Conservation (phyloP, 2,888 invertebrate species). For the Matsumyia berberina region DNA sequence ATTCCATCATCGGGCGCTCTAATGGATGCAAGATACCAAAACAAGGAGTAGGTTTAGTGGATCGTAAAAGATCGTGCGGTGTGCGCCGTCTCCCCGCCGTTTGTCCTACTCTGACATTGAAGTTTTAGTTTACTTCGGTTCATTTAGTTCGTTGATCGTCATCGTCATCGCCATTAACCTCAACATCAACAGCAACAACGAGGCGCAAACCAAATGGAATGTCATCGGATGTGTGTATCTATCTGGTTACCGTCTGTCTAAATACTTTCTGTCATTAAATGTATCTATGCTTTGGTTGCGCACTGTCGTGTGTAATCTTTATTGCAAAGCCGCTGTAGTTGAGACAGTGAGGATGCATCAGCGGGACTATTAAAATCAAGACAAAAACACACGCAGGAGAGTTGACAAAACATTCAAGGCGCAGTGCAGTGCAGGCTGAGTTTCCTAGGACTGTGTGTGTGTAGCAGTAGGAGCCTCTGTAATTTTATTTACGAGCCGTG, state of each 20-base stretch:
- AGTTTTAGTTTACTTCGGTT: constrained; percentile 15
- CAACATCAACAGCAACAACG: not conserved
- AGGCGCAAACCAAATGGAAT: constrained; percentile 10
- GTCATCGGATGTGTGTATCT: constrained; percentile 21
- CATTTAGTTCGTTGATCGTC: constrained; percentile 9
- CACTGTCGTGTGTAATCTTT: constrained; percentile 24
- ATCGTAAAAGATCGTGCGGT: constrained; percentile 47
- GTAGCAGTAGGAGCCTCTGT: constrained; percentile 1
- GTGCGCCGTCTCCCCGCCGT: not conserved
- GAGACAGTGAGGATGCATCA: constrained; percentile 1
- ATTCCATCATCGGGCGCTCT: constrained; percentile 52
- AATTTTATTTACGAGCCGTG: constrained; percentile 44
- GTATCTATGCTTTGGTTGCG: constrained; percentile 26
- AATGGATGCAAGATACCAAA: constrained; percentile 48
- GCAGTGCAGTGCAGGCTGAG: not conserved
- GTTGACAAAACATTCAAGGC: constrained; percentile 40
- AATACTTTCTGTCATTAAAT: constrained; percentile 42
- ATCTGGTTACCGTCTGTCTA: constrained; percentile 3
- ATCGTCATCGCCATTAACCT: not conserved
- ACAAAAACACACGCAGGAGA: not conserved
- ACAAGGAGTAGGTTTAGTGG: constrained; percentile 54
- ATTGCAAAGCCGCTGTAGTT: constrained; percentile 4
- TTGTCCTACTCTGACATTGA: not conserved
- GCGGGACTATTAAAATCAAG: constrained; percentile 22
- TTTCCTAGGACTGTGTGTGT: not conserved